Base-by-base conservation (phyloP, 2,888 invertebrate species). In the Drosophila siamana region DNA sequence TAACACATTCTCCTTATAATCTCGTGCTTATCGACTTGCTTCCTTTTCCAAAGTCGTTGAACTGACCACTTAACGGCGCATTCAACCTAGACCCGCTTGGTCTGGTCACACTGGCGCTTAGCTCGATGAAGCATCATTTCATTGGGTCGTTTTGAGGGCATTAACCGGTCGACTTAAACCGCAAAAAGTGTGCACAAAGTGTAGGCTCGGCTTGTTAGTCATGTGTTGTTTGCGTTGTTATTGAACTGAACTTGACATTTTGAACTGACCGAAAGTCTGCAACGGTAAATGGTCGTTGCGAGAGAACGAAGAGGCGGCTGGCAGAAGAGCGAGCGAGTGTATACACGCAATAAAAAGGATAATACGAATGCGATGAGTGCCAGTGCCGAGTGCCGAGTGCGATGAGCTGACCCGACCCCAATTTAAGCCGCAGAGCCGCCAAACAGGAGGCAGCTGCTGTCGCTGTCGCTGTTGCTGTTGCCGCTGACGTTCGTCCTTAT, bases 221-320 rank as follows among this genome's bases (percentile, higher is more conserved):
- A 51, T 51, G 65, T 63, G 54, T 78, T 64, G 36, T 65, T 63
- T 66, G 69, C 80, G 63, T 84, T 90, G 89, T 89, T 91, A 90
- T 91, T 90, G 90, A 90, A 90, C 91, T 90, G 90, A 90, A 90
- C 91, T 90, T 90, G 91, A 90, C 90, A 91, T 90, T 90, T 89
- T 86, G 89, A 89, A 82, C 78, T 61, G 64, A 70, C 69, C 60
- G 46, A 57, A 63, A 46, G 55, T 15, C 44, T 57, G 57, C 30
- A 57, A 46, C 4, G 15, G 24, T 2, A 26, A 16, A 22, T 13
- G 22, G 13, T 5, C 4, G 4, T 26, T 4, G 16, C 3, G 26
- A 6, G 33, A 22, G n/a, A n/a, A 9, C 13, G 1, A 41, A 1
- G 13, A 41, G 38, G 5, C 22, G 9, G 28, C 19, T 2, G 44